Evolutionary conservation across 2,888 invertebrate species (phyloP), one percentile per base, ranked within the genome.

Genomic region (Unio pictorum): DNA sequence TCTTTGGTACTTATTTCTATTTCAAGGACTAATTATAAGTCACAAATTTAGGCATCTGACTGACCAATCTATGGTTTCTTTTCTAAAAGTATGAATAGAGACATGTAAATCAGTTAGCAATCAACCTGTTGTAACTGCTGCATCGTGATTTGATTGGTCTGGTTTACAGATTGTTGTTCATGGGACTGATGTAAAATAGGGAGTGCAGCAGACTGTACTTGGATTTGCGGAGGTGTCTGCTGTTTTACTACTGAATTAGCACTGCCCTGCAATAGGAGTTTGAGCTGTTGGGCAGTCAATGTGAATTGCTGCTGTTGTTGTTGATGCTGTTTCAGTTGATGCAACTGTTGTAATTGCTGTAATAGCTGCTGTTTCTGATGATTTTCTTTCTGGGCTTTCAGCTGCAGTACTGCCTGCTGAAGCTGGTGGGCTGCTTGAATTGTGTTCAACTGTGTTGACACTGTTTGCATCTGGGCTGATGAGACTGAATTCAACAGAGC

Each of bases 91-190:
- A 45, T 45, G 11, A 45, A 45, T 45, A 45, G 11, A 45, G 45
- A 45, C 30, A 7, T 34, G 7, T 45, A 45, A 45, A 45, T 45
- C 30, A 30, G 30, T 30, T 34, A 11, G 58, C 18, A 23, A 55
- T 54, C 23, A 75, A 87, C 87, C 84, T 87, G 88, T 71, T 86
- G 87, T 7, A 87, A 67, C 76, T 88, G 87, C 62, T 88, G 88
- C n/a, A 87, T 62, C 55, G 76, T 87, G 55, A 87, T 60, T 58
- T 81, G 72, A 60, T 81, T 69, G 55, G 64, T 75, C 62, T 75
- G 73, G 57, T 62, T 62, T 55, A 74, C 56, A 57, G 74, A 26
- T 59, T 57, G 34, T 34, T 55, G 56, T 28, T 26, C 56, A 26
- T 61, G 62, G 23, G 66, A 56, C 18, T 67, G 69, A 15, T 68